Evolutionary conservation across 2,113 vertebrate genomes (phyloP), one percentile per base, ranked within the genome.

Genomic region (Archocentrus centrarchus): DNA sequence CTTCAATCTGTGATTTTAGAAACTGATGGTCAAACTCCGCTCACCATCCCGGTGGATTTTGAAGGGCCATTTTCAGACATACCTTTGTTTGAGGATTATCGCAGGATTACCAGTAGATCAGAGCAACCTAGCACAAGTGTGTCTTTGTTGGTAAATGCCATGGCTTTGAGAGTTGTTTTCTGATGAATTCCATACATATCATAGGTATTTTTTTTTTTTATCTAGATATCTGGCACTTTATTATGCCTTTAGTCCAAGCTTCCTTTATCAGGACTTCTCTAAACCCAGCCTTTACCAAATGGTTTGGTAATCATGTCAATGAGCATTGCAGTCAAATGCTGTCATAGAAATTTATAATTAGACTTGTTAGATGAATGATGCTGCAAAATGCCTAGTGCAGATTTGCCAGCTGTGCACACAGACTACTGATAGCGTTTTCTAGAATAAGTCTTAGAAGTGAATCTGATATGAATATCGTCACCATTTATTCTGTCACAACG

Each of bases 101-200:
- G 79, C 62, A 24, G 85, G 78, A 83, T 83, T 89, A 82, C 37
- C 24, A 18, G 66, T 37, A 82, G 55, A 83, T 82, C 85, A 79
- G 50, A 81, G 59, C 35, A 66, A 79, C 30, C 15, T n/a, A 50
- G 47, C 39, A 81, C 60, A 83, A 80, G 53, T 55, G 44, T 83
- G 11, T 77, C 18, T 63, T 73, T 81, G 81, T 62, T 80, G 27
- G 47, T 15, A 57, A 77, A 68, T 18, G 59, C 44, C 11, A 2
- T 14, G 8, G 37, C 39, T 11, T 11, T 61, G 50, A 70, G 10
- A 7, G 18, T 14, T 30, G 4, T 55, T 27, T 32, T 50, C 35
- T 17, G 9, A 66, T 20, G 24, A 37, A 70, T 50, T 4, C 24
- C 18, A 35, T 50, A 39, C 4, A n/a, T n/a, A 6, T 10, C 1